phyloP scores from a whole-genome alignment of 64 coral and sea anemone genomes.

The Exaiptasia diaphana region DNA sequence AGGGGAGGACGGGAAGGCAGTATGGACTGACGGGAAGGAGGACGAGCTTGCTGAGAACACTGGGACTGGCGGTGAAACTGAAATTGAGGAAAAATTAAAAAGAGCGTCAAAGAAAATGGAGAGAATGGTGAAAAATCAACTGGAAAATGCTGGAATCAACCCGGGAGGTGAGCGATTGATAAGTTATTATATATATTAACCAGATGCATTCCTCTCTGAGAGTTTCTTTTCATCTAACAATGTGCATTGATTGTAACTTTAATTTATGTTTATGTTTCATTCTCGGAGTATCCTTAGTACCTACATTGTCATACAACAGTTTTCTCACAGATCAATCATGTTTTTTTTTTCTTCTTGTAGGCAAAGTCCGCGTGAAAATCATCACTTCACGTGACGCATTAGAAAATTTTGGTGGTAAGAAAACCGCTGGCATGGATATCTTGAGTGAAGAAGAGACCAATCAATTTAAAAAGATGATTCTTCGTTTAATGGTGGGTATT shows the following conservation, averaged over 20 bases:
- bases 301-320: background rate
- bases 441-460: conserved; percentile 66
- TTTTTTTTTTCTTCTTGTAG: conserved; percentile 6
- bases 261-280: background rate
- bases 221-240: too few relatives aligned
- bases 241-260: too few relatives aligned
- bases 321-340: too few relatives aligned
- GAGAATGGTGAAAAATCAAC: conserved; percentile 70
- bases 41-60: conserved; percentile 5
- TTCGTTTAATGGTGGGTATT: conserved; percentile 61
- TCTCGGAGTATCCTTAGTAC: background rate
- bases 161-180: conserved; percentile 56
- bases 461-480: conserved; percentile 87
- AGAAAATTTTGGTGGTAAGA: conserved; percentile 41
- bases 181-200: too few relatives aligned
- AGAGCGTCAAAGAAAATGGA: conserved; percentile 81
- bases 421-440: conserved; percentile 42
- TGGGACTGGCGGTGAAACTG: conserved; percentile 28
- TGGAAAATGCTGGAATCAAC: conserved; percentile 65
- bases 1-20: conserved; percentile 33
- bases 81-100: conserved; percentile 45
- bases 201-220: too few relatives aligned
- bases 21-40: conserved; percentile 19
- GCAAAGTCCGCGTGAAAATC: conserved; percentile 80
- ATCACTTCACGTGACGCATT: conserved; percentile 60